Percentiles rank a stretch among this genome's conserved stretches.
phyloP scores from a whole-genome alignment of 2,113 vertebrate genomes.

The Chamaetylas fuelleborni region DNA sequence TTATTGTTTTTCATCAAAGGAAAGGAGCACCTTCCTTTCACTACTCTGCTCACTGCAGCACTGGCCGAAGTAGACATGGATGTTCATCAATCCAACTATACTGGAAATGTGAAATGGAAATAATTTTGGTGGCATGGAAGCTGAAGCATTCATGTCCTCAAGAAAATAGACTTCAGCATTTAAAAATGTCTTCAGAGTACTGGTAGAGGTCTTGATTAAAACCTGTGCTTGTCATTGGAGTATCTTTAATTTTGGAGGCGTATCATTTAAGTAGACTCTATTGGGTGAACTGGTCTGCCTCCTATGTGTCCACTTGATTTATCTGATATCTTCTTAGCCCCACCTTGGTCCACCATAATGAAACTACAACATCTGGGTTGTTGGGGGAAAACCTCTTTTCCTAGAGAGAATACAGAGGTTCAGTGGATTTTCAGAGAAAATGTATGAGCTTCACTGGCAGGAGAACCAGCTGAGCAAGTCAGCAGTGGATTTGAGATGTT shows the following conservation, averaged over 20 bases:
- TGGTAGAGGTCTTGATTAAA: background rate
- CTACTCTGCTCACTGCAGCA: slow-evolving; percentile 6
- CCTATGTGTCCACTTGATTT: background rate
- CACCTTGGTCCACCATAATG: background rate
- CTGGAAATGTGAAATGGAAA: slow-evolving; percentile 23
- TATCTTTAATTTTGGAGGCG: background rate
- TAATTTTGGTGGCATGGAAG: background rate
- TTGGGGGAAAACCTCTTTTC: background rate
- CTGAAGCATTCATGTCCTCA: background rate
- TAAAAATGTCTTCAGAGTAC: background rate
- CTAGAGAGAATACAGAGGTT: slow-evolving; percentile 5
- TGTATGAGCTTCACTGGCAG: background rate
- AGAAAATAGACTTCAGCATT: background rate
- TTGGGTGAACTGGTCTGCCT: background rate
- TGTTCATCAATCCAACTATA: background rate
- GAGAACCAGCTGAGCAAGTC: background rate
- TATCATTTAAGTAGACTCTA: background rate
- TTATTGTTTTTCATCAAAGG: slow-evolving; percentile 45
- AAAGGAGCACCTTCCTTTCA: background rate
- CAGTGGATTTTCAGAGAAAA: background rate
- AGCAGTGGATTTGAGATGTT: background rate
- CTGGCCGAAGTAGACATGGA: background rate
- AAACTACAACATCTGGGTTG: background rate
- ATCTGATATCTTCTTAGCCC: background rate
- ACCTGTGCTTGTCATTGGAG: accelerated